phyloP scores from a whole-genome alignment of 2,888 invertebrate genomes.

The Physocephala rufipes region DNA sequence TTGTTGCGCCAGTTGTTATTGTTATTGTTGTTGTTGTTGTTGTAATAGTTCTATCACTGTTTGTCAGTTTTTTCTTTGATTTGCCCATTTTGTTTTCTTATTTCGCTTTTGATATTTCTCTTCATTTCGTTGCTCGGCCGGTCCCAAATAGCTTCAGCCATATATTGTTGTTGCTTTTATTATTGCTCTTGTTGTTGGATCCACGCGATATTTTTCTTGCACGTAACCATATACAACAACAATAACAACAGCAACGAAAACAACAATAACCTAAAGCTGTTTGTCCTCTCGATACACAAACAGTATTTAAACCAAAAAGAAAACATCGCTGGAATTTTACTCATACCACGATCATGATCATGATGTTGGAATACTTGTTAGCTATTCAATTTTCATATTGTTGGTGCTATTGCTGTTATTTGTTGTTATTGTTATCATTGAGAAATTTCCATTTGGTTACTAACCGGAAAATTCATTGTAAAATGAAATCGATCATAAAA shows the following conservation, averaged over 20 bases:
- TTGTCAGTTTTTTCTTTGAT: slow-evolving; percentile 27
- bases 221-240: background rate
- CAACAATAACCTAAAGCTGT: background rate
- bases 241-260: background rate
- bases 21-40: no score
- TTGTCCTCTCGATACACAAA: slow-evolving; percentile 40
- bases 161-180: no score
- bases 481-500: slow-evolving; percentile 4
- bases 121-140: slow-evolving; percentile 37
- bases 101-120: background rate
- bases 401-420: slow-evolving; percentile 18
- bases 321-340: slow-evolving; percentile 58
- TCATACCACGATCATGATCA: slow-evolving; percentile 48
- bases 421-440: slow-evolving; percentile 38
- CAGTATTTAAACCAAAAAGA: no score
- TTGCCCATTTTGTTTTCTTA: slow-evolving; percentile 11
- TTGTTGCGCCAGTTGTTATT: slow-evolving; percentile 36
- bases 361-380: slow-evolving; percentile 11
- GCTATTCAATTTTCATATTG: background rate
- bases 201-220: slow-evolving; percentile 33
- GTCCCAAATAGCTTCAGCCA: no score
- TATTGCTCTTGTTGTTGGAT: slow-evolving; percentile 31
- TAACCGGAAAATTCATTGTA: background rate
- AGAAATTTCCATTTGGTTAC: slow-evolving; percentile 34
- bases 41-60: slow-evolving; percentile 34